Conservation (phyloP, 2,888 invertebrate genomes). For the Hydropsyche betteni region DNA sequence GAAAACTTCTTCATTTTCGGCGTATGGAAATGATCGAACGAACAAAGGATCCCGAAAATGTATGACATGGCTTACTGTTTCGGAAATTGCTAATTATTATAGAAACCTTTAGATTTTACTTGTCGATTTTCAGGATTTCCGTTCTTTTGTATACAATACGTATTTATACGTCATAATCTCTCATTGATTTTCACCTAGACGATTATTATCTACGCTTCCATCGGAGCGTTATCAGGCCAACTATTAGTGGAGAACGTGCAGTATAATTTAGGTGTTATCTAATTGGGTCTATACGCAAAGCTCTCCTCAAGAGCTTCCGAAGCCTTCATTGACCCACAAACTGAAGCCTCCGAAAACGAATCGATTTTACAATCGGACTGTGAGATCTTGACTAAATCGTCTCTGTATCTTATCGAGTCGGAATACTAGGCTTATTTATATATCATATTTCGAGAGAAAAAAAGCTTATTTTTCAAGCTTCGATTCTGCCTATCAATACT, state of each 20-base stretch:
- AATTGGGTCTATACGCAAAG: conserved; percentile 37
- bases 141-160: too few relatives aligned
- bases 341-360: background rate
- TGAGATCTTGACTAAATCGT: background rate
- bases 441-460: too few relatives aligned
- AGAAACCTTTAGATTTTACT: too few relatives aligned
- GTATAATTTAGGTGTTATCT: conserved; percentile 41
- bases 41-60: background rate
- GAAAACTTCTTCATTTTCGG: background rate
- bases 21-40: background rate
- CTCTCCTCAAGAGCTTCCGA: conserved; percentile 2
- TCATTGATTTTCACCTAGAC: conserved; percentile 29
- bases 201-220: conserved; percentile 16
- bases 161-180: background rate
- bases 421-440: too few relatives aligned
- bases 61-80: background rate
- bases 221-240: conserved; percentile 30
- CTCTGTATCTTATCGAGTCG: too few relatives aligned
- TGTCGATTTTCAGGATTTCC: too few relatives aligned
- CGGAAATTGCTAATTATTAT: too few relatives aligned
- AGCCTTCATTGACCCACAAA: conserved; percentile 8
- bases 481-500: too few relatives aligned
- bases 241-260: conserved; percentile 18
- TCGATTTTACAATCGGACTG: background rate
- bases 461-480: too few relatives aligned